phyloP scores from a whole-genome alignment of 92 coral and sea anemone genomes.

The Blastomussa wellsi region DNA sequence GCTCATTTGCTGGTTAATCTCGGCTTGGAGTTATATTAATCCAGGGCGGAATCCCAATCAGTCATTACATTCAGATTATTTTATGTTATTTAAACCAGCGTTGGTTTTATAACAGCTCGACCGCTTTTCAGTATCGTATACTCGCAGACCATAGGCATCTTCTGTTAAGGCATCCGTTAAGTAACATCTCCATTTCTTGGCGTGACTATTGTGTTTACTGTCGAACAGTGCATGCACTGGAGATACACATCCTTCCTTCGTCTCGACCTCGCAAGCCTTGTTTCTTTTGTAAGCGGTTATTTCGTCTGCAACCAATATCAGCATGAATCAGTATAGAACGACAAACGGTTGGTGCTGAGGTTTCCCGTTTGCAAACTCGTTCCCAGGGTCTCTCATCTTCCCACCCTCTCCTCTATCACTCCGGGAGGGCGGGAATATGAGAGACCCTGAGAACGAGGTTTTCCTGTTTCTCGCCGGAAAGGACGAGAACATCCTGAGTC shows the following conservation, averaged over 20 bases:
- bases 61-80: not conserved
- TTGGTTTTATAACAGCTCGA: not conserved
- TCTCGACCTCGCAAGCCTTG: not conserved
- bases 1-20: no score
- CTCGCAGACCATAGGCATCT: not conserved
- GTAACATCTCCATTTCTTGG: conserved; percentile 25
- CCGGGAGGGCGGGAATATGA: no score
- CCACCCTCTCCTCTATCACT: no score
- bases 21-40: no score
- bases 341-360: no score
- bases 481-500: no score
- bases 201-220: not conserved
- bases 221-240: conserved; percentile 16
- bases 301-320: conserved; percentile 6
- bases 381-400: no score
- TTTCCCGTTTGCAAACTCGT: no score
- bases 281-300: not conserved
- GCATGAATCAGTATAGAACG: no score
- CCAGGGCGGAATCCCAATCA: no score
- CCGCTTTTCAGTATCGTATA: not conserved
- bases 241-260: conserved; percentile 5
- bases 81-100: not conserved
- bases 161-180: not conserved
- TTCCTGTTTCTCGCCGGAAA: no score
- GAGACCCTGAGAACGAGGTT: no score